phyloP scores from a whole-genome alignment of 2,888 invertebrate species.

The Ypsolopha sequella region DNA sequence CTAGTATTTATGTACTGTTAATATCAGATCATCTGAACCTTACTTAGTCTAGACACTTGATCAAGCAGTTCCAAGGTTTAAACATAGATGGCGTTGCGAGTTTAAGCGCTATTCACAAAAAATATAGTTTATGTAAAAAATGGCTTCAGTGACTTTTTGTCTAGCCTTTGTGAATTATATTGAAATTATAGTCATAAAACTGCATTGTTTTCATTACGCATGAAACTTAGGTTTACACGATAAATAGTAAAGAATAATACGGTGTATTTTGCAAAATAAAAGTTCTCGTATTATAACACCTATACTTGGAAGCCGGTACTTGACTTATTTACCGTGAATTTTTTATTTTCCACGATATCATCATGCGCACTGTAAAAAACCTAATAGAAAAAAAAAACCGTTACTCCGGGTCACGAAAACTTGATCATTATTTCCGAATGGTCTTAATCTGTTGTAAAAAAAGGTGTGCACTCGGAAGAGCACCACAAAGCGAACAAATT shows the following conservation, averaged over 20 bases:
- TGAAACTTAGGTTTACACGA: constrained; percentile 7
- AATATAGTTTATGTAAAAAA: background rate
- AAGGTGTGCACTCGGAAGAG: constrained; percentile 39
- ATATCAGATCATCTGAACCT: too few species aligned
- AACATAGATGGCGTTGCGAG: too few species aligned
- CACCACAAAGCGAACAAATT: constrained; percentile 61
- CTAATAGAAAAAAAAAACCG: constrained; percentile 29
- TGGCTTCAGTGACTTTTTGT: background rate
- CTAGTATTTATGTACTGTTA: too few species aligned
- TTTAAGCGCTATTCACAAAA: background rate
- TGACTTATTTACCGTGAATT: too few species aligned
- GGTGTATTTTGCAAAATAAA: too few species aligned
- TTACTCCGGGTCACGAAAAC: constrained; percentile 36
- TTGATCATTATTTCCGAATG: constrained; percentile 36
- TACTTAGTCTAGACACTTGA: too few species aligned
- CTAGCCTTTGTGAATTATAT: background rate
- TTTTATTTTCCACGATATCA: too few species aligned
- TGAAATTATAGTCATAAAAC: background rate
- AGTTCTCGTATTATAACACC: too few species aligned
- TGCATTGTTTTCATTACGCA: background rate
- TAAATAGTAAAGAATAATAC: too few species aligned
- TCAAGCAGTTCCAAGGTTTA: too few species aligned
- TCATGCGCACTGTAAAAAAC: too few species aligned
- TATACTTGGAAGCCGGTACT: too few species aligned
- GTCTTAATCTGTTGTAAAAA: constrained; percentile 6